A percentile compares a stretch with the other conserved stretches of the same genome.
Evolutionary conservation across 2,113 vertebrate genomes (phyloP).

Genomic region (Elgaria multicarinata): DNA sequence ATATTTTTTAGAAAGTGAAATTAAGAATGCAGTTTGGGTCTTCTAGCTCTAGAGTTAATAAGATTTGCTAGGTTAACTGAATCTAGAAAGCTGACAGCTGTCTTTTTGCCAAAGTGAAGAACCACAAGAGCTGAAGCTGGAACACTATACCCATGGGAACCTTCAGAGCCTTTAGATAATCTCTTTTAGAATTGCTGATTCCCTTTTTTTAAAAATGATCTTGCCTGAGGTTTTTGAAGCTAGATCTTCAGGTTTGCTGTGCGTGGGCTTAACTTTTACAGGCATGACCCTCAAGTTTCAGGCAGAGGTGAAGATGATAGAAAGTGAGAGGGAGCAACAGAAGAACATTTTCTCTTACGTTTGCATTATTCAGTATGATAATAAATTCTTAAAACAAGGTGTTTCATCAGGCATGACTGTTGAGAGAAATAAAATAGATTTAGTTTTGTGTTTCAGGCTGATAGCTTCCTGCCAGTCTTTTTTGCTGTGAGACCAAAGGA

Average conservation of each 20-base stretch:
- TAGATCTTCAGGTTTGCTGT: fast-evolving
- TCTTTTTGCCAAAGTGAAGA: not conserved
- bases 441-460: not conserved
- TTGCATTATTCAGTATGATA: not conserved
- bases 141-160: not conserved
- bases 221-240: not conserved
- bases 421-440: not conserved
- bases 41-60: not conserved
- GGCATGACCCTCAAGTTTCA: not conserved
- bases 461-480: not conserved
- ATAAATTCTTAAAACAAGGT: not conserved
- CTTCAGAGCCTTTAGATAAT: not conserved
- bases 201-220: not conserved
- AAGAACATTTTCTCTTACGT: not conserved
- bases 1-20: not conserved
- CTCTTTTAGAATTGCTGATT: not conserved
- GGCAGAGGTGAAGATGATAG: too few species aligned
- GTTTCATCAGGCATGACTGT: not conserved
- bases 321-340: not conserved
- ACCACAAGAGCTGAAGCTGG: not conserved
- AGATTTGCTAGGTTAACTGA: not conserved
- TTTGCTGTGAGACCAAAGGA: not conserved
- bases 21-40: not conserved
- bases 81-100: not conserved
- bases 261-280: not conserved